Evolutionary conservation across 1,140 invertebrate species (phyloP), one percentile per base, ranked within the genome.

Genomic region (Phenacoccus solenopsis): DNA sequence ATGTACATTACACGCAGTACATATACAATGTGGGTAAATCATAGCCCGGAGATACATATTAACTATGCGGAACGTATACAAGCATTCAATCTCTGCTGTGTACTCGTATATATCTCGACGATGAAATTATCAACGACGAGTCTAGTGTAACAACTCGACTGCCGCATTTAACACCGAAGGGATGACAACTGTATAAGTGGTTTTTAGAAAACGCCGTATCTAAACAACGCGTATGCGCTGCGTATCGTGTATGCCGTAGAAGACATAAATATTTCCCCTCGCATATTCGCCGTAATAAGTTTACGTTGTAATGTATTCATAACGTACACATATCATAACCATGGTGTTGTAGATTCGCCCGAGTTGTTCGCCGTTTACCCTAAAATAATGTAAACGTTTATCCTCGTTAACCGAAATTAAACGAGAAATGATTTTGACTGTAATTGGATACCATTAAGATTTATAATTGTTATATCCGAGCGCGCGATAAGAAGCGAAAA

Each of bases 381-480:
- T n/a, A n/a, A n/a, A 49, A 9, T 49, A 49, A 49, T 49, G 16
- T 49, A 49, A 49, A 49, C 38, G 38, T 49, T 49, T 49, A 49
- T 9, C 38, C 16, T n/a, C 38, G 16, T 49, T 49, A 9, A 49
- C 38, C 2, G 16, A n/a, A 49, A 49, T 49, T 49, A 49, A 49
- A 4, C 38, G 5, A n/a, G 38, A 16, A 49, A 49, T 49, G 38
- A 49, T 49, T 9, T 49, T n/a, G 5, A 9, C 38, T 49, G 12
- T 49, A 49, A 49, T 49, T 49, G 38, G 38, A n/a, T n/a, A n/a
- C 16, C 38, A 49, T 9, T 49, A 49, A n/a, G 38, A 49, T 49
- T 49, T 49, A 49, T 49, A 49, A 49, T 49, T 49, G 38, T 49
- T 49, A n/a, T n/a, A n/a, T n/a, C n/a, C n/a, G n/a, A n/a, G n/a